Base-by-base conservation (phyloP, 2,797 vertebrate genomes). In the Acipenser transmontanus region DNA sequence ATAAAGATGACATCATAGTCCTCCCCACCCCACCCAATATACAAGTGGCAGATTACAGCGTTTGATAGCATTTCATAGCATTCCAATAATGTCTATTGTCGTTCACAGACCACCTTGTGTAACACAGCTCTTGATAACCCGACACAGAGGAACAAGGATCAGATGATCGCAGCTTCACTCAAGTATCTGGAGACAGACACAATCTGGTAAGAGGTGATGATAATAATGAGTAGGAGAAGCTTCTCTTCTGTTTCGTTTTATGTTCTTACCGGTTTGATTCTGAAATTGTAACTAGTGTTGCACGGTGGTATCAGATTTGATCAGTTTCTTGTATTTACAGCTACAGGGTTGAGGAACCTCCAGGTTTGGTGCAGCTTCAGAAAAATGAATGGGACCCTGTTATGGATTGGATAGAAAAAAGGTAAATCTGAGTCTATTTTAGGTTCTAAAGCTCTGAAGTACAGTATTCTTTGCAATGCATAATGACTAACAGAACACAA, bases 171-270 rank as follows among this genome's bases (percentile, higher is more conserved):
- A 3, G 91, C 94, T 0, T 87, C 94, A 0, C 80, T 98, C 65
- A 99, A 98, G 81, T 99, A 88, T 77, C 81, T 99, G 82, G 97
- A 99, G 66, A 99, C 97, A 0, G 97, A 99, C 76, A 97, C 97
- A 0, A 59, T 99, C 78, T 99, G 97, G 97, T 98, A 81, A 89
- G 63, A 62, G 0, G 10, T 1, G 34, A 10, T 9, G 7, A 54
- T 54, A 7, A 54, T 9, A 9, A n/a, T 3, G 9, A 54, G n/a
- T 8, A 50, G 1, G 5, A 9, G 34, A 14, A 14, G 10, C 8
- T 4, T 51, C 11, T 64, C 48, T 11, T 8, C 48, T 52, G 8
- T 52, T 52, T 64, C n/a, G 11, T 13, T 13, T 34, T 13, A 11
- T 50, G n/a, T 52, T 52, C 12, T 52, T 13, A 20, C 4, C 20